These are phyloP conservation scores for Myotis vivesi DNA, from an alignment of 2,797 vertebrate species.

Conservation along the genomic window DNA sequence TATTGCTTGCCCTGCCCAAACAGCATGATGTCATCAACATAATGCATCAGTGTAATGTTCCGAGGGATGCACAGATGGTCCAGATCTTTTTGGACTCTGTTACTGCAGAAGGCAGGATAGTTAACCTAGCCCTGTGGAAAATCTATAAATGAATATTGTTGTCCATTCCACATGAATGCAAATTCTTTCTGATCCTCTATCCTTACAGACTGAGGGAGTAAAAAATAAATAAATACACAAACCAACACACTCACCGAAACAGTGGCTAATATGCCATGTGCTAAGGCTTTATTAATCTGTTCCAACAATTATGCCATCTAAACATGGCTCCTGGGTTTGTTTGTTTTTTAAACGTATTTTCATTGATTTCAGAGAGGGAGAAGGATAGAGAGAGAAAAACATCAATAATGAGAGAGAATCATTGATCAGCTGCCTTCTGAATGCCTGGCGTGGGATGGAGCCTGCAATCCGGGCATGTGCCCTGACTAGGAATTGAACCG, in stretches of 20 bases:
- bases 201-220: not conserved
- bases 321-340: not conserved
- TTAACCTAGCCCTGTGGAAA: not conserved
- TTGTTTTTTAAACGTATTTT: too few relatives aligned
- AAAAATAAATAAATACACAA: not conserved
- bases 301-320: not conserved
- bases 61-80: not conserved
- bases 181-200: not conserved
- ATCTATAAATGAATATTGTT: not conserved
- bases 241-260: not conserved
- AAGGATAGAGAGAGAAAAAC: too few relatives aligned
- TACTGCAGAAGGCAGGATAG: not conserved
- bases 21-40: not conserved
- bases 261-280: not conserved
- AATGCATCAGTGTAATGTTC: not conserved
- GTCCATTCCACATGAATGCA: not conserved
- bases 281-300: not conserved
- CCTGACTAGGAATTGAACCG: too few relatives aligned
- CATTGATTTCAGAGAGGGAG: too few relatives aligned
- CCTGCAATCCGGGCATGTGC: too few relatives aligned
- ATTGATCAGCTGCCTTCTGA: too few relatives aligned
- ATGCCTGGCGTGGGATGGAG: too few relatives aligned
- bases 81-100: not conserved
- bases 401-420: too few relatives aligned
- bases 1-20: not conserved